These are phyloP conservation scores for Empis livida DNA, from an alignment of 2,888 invertebrate species.

Conservation along the genomic window DNA sequence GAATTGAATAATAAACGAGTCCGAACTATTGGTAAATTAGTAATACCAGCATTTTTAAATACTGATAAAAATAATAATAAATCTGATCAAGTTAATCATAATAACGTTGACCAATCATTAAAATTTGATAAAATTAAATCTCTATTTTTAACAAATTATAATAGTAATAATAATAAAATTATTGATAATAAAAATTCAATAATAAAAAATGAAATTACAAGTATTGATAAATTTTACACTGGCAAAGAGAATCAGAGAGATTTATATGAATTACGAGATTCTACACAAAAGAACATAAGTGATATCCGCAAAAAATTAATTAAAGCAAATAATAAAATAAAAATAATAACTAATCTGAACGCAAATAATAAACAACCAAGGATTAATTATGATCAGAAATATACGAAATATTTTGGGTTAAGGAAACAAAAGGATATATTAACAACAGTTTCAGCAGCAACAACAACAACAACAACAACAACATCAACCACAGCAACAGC, in stretches of 20 bases:
- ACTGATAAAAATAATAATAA: constrained; percentile 22
- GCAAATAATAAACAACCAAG: no score
- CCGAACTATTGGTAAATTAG: constrained; percentile 24
- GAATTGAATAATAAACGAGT: no score
- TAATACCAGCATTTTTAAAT: constrained; percentile 26
- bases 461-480: constrained; percentile 11
- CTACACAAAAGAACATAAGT: no score
- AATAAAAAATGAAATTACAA: neutral
- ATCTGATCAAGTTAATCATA: constrained; percentile 12
- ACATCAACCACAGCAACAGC: no score
- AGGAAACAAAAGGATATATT: constrained; percentile 4
- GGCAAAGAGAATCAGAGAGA: no score
- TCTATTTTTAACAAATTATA: neutral
- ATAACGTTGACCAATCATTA: neutral
- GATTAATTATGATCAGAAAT: constrained; percentile 17
- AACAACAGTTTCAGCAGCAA: constrained; percentile 9
- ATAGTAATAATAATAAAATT: neutral
- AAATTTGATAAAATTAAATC: no score
- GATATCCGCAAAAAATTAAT: no score
- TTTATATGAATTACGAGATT: no score
- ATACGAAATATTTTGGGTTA: constrained; percentile 30
- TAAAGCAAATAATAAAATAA: no score
- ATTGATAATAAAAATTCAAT: neutral
- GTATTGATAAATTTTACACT: neutral
- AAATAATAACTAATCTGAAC: no score